Base-by-base conservation (phyloP, 2,888 invertebrate genomes). In the Steinernema carpocapsae region DNA sequence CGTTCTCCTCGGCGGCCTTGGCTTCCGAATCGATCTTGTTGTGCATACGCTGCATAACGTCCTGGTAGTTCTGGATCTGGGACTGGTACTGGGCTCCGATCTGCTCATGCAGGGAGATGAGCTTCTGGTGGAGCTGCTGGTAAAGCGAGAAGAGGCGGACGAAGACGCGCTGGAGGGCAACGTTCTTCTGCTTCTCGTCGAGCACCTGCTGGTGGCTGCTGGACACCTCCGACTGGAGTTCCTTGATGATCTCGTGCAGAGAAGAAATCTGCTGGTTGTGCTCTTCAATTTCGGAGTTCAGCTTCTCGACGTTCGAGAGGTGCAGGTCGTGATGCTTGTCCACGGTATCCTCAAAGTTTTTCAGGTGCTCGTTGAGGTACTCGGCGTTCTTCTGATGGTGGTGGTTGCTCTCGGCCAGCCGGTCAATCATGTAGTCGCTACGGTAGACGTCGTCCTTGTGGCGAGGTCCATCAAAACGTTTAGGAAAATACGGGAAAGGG, bases 71-170 rank as follows among this genome's bases (percentile, higher is more conserved):
- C 24, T 56, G 4, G 22, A 56, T 19, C 19, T 22, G 56, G 17
- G 12, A 7, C 3, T 26, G 17, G 24, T 56, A 4, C 24, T 24
- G 26, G 56, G 24, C 22, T 7, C 4, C 2, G 26, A 56, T 56
- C 56, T 56, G 24, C 56, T 19, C 4, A 4, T 56, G 56, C 4
- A 56, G 56, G 26, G 56, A 2, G 56, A 26, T 14, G 56, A 56
- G 24, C 48, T 48, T 48, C n/a, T 17, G n/a, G 48, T 56, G 56
- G 14, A 56, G 56, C 22, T 26, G 22, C 56, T 56, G 24, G 56
- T 56, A 56, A 22, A 56, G 56, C 24, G 56, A 19, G 56, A 19
- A 26, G 56, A 56, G 56, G 56, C 26, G 56, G 4, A 56, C 56
- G 24, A 56, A 14, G 24, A 22, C 22, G 24, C 26, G 22, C 14